These are phyloP conservation scores for Aphrophora alni DNA, from an alignment of 2,888 invertebrate species.

Conservation along the genomic window DNA sequence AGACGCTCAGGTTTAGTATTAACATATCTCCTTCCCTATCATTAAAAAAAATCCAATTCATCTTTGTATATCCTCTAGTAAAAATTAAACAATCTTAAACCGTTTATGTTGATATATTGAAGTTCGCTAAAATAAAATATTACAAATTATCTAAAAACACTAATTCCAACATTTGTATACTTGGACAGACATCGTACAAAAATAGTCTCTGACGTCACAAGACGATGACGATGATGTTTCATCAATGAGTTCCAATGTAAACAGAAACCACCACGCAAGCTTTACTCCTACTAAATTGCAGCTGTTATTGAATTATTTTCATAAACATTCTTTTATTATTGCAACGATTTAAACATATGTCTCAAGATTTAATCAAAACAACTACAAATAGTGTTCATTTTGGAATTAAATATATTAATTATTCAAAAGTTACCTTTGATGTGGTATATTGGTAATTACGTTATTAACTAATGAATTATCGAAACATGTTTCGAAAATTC, in stretches of 20 bases:
- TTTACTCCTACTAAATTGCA: background rate
- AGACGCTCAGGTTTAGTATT: no score
- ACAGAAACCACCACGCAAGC: background rate
- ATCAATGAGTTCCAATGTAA: background rate
- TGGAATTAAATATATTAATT: background rate
- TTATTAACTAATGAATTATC: no score
- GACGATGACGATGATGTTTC: background rate
- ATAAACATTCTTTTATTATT: background rate
- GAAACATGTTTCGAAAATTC: no score
- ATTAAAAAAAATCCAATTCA: no score
- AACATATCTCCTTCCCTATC: no score
- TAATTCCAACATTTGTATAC: background rate
- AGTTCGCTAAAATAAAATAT: no score
- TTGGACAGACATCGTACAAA: background rate
- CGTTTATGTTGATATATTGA: no score
- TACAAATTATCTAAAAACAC: no score
- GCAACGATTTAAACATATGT: background rate
- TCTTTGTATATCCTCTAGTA: no score
- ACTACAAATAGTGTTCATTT: background rate
- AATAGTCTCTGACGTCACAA: background rate
- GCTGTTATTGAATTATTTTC: background rate
- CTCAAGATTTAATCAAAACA: background rate
- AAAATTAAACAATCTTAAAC: no score
- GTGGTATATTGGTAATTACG: no score
- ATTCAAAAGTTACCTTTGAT: no score